These are phyloP conservation scores for Halocaridina rubra DNA, from an alignment of 2,888 invertebrate species.

Conservation along the genomic window DNA sequence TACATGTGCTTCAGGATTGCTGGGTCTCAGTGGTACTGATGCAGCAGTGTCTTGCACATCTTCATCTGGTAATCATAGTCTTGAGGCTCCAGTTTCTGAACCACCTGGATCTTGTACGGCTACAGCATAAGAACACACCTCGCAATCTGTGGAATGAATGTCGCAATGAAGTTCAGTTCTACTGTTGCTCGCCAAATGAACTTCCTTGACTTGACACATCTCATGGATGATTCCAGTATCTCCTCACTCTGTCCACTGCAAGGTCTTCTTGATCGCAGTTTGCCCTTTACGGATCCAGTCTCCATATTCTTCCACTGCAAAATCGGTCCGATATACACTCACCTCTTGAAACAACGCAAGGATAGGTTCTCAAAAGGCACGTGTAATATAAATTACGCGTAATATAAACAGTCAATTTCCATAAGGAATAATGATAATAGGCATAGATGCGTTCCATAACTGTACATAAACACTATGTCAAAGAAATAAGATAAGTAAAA, in stretches of 20 bases:
- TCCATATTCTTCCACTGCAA: too few relatives aligned
- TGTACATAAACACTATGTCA: too few relatives aligned
- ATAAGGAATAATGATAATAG: too few relatives aligned
- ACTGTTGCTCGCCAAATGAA: not conserved
- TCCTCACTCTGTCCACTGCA: not conserved
- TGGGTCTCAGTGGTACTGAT: not conserved
- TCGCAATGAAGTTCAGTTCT: not conserved
- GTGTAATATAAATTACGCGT: too few relatives aligned
- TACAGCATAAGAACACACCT: not conserved
- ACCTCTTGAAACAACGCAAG: too few relatives aligned
- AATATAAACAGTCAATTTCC: too few relatives aligned
- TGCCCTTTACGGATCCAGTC: not conserved
- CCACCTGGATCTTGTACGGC: not conserved
- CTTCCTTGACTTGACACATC: not conserved
- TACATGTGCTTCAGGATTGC: too few relatives aligned
- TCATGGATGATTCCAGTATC: not conserved
- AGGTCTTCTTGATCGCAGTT: not conserved
- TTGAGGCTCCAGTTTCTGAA: not conserved
- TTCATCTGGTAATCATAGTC: not conserved
- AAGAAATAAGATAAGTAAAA: too few relatives aligned
- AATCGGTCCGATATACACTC: too few relatives aligned
- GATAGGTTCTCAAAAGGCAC: too few relatives aligned
- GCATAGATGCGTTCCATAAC: too few relatives aligned
- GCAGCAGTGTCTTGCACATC: not conserved
- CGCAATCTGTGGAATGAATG: not conserved